phyloP scores from a whole-genome alignment of 2,113 vertebrate species.

The Entomyzon cyanotis region DNA sequence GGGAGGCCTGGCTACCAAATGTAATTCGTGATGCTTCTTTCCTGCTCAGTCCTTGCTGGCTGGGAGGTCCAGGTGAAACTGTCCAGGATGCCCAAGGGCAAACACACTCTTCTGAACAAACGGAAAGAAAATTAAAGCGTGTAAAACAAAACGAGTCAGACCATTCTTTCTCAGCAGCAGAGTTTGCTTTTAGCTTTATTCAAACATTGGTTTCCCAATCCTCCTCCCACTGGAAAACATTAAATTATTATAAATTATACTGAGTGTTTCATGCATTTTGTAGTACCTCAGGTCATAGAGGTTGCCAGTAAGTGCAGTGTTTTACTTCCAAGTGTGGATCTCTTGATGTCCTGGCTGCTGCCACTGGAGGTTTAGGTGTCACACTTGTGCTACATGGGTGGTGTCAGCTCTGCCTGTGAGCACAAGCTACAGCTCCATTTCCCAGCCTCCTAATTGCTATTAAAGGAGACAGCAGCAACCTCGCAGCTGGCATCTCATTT shows the following conservation, averaged over 20 bases:
- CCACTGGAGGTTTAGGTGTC: constrained; percentile 37
- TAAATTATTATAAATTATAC: background rate
- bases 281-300: background rate
- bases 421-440: background rate
- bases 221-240: background rate
- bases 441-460: constrained; percentile 32
- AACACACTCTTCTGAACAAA: background rate
- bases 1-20: background rate
- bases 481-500: constrained; percentile 42
- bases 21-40: background rate
- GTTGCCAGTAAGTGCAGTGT: background rate
- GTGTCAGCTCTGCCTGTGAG: constrained; percentile 45
- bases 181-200: background rate
- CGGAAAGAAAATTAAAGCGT: background rate
- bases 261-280: constrained; percentile 7
- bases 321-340: background rate
- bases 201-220: background rate
- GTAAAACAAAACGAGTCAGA: background rate
- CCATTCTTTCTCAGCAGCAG: background rate
- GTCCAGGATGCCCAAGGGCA: background rate
- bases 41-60: background rate
- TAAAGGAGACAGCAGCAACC: constrained; percentile 54
- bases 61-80: background rate
- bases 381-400: background rate
- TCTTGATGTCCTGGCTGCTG: background rate